Conservation (phyloP, 2,113 vertebrate species). For the Scomber scombrus region DNA sequence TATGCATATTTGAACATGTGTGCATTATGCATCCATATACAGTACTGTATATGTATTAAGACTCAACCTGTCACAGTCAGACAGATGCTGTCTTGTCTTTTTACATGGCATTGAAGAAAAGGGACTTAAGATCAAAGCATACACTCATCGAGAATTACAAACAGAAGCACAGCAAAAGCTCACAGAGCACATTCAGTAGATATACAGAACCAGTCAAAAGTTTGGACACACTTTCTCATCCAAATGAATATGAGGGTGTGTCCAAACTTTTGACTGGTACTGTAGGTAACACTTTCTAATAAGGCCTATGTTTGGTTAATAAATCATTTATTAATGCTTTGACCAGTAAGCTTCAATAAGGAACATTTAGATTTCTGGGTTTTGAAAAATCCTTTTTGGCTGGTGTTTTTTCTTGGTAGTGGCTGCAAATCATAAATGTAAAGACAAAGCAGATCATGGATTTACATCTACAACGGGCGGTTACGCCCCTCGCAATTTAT, state of each 20-base stretch:
- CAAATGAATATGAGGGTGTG: no score
- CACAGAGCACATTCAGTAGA: neutral
- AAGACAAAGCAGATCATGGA: no score
- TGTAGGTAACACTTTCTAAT: neutral
- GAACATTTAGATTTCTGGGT: no score
- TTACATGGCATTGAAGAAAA: neutral
- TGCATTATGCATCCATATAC: constrained; percentile 23
- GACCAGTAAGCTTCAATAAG: neutral
- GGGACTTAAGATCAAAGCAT: constrained; percentile 40
- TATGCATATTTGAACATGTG: constrained; percentile 15
- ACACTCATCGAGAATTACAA: constrained; percentile 13
- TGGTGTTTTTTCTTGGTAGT: no score
- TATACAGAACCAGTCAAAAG: no score
- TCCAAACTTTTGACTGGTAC: no score
- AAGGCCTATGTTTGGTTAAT: constrained; percentile 12
- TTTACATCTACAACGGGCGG: no score
- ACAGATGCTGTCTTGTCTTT: constrained; percentile 11
- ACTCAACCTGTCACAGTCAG: constrained; percentile 42
- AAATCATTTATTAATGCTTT: constrained; percentile 18
- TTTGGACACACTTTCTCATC: no score
- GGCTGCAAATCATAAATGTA: no score
- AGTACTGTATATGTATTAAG: neutral
- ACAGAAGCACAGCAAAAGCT: neutral
- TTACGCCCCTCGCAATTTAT: no score
- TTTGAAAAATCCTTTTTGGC: no score